Evolutionary conservation across 2,113 vertebrate genomes (phyloP).

Genomic region (Boleophthalmus pectinirostris): DNA sequence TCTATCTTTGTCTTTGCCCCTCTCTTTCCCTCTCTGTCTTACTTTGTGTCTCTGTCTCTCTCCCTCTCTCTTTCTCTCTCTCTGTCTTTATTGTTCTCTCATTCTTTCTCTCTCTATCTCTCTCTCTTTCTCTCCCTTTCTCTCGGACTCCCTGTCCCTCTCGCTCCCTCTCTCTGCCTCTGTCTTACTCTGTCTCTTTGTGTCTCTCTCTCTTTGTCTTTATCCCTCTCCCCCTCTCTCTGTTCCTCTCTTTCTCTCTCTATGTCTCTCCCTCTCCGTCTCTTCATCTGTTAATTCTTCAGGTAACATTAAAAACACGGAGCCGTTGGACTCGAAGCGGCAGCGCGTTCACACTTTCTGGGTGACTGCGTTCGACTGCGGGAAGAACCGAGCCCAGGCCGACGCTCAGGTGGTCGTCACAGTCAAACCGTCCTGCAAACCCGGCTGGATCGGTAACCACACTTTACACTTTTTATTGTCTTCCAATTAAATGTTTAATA

Average conservation of each 20-base stretch:
- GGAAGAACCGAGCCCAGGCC: slow-evolving; percentile 94
- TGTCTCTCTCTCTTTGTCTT: slow-evolving; percentile 28
- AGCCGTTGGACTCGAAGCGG: slow-evolving; percentile 90
- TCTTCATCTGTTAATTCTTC: background rate
- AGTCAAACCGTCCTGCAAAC: slow-evolving; percentile 97
- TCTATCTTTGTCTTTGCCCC: too few species aligned
- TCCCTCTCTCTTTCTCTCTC: slow-evolving; percentile 8
- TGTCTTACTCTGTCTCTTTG: slow-evolving; percentile 20
- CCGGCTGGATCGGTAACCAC: slow-evolving; percentile 82
- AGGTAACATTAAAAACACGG: slow-evolving; percentile 98
- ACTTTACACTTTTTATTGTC: background rate
- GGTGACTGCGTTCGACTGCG: slow-evolving; percentile 97
- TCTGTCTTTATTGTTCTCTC: too few species aligned
- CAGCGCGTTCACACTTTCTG: slow-evolving; percentile 92
- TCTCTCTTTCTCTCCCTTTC: background rate
- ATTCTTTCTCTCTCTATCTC: too few species aligned
- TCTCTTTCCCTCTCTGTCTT: background rate
- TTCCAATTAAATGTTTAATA: too few species aligned
- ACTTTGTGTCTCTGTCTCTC: slow-evolving; percentile 23
- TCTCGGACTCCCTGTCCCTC: slow-evolving; percentile 11
- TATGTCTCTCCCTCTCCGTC: too few species aligned
- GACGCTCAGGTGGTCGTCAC: slow-evolving; percentile 94
- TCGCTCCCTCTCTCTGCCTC: background rate
- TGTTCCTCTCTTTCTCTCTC: slow-evolving; percentile 2
- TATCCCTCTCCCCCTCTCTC: background rate